phyloP scores from a whole-genome alignment of 2,113 vertebrate species.

The Xiphophorus maculatus region DNA sequence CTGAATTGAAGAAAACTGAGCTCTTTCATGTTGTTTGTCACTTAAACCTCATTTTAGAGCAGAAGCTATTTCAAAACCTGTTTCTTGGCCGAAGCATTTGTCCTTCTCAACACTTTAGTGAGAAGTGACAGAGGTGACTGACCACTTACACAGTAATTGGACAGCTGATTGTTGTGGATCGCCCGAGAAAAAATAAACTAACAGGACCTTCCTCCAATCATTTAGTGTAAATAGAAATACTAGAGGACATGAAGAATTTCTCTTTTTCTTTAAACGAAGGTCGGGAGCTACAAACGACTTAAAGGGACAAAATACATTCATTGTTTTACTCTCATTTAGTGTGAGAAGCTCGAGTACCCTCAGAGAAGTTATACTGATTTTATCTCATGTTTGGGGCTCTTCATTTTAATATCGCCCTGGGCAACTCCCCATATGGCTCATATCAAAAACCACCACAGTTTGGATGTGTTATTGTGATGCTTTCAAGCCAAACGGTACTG shows the following conservation, averaged over 20 bases:
- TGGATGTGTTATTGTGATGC: neutral
- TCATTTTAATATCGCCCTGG: neutral
- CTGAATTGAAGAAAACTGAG: neutral
- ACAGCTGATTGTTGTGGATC: slow-evolving; percentile 36
- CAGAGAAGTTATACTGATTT: neutral
- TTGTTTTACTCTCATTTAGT: neutral
- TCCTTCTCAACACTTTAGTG: slow-evolving; percentile 47
- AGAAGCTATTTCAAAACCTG: slow-evolving; percentile 6
- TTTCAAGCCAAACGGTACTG: neutral
- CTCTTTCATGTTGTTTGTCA: neutral
- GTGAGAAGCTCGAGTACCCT: neutral
- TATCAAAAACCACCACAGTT: neutral
- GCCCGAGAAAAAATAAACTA: slow-evolving; percentile 20
- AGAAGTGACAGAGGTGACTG: slow-evolving; percentile 49
- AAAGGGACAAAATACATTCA: neutral
- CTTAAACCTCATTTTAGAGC: neutral
- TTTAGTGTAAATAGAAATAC: neutral
- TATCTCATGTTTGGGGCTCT: neutral
- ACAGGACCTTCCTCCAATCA: neutral
- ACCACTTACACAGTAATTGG: slow-evolving; percentile 65
- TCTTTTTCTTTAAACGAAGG: neutral
- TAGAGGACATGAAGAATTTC: neutral
- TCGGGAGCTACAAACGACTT: neutral
- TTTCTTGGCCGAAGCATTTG: slow-evolving; percentile 22
- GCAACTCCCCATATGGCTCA: neutral